Evolutionary conservation across 2,888 invertebrate genomes (phyloP), one percentile per base, ranked within the genome.

Genomic region (Athalia rosae): DNA sequence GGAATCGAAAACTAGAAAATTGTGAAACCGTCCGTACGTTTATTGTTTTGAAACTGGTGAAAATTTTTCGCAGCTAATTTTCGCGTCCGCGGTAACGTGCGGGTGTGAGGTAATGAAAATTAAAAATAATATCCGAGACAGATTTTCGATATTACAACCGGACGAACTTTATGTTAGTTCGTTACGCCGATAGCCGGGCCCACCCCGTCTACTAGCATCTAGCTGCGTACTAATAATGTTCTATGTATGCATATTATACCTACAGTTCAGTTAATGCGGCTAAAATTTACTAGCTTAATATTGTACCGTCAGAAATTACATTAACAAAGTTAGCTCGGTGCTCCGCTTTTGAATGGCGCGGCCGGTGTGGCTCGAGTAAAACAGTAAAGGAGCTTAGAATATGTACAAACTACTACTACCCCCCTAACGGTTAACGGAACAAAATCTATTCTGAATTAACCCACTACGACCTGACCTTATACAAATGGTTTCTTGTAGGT

Each of bases 201-300:
- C 28, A 28, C 28, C 0, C 28, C 28, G 28, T 28, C 1, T 28
- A 62, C n/a, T 48, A n/a, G n/a, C 58, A 11, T n/a, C 0, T 11
- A 11, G 58, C n/a, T 11, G 13, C 58, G n/a, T 58, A 58, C 45
- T 63, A 64, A 47, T 8, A 4, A 15, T 28, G 13, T 9, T 28
- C n/a, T 63, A 13, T n/a, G 45, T 45, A 45, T 64, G 15, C 64
- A 43, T 45, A 64, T n/a, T 53, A 67, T 71, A 61, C 61, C 50
- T 61, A 62, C 28, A 61, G 74, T 62, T 74, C 61, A 59, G 61
- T 59, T 74, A 74, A 74, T 48, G 61, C 74, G 48, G 59, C 74
- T 43, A 47, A 62, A 74, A 74, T 74, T 74, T 74, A 74, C 61
- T 61, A 61, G 61, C 74, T 71, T 62, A 74, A 74, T 74, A 74